Conservation (phyloP, 2,888 invertebrate genomes). For the Scrobipalpa atriplicella region DNA sequence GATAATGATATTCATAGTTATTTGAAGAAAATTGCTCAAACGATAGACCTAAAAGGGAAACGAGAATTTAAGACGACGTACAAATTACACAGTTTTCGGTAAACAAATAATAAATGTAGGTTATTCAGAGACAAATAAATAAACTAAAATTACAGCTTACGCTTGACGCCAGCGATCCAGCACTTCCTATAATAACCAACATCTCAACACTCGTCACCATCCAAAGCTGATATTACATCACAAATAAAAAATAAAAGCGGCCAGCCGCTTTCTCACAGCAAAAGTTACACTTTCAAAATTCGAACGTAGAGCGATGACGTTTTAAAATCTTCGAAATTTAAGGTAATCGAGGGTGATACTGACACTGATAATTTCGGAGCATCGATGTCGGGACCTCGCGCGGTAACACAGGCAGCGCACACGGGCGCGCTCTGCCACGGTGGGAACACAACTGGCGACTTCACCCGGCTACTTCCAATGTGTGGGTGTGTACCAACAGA, state of each 20-base stretch:
- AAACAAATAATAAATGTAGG: not conserved
- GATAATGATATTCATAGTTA: conserved; percentile 33
- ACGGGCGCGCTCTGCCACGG: conserved; percentile 43
- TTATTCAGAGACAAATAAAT: conserved; percentile 33
- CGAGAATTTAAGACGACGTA: not conserved
- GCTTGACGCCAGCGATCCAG: conserved; percentile 34
- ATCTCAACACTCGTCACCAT: conserved; percentile 27
- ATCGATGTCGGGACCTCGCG: conserved; percentile 19
- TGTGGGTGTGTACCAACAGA: conserved; percentile 40
- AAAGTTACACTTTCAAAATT: conserved; percentile 21
- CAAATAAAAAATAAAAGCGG: conserved; percentile 25
- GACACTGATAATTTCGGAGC: conserved; percentile 21
- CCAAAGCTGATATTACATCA: conserved; percentile 28
- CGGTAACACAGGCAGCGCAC: conserved; percentile 7
- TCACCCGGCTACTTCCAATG: conserved; percentile 43
- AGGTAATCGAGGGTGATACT: conserved; percentile 10
- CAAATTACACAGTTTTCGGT: not conserved
- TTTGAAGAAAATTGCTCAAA: conserved; percentile 27
- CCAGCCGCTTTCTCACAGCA: conserved; percentile 6
- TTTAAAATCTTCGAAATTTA: not conserved
- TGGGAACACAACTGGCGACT: conserved; percentile 52
- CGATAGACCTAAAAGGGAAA: not conserved
- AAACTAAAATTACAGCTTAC: conserved; percentile 38
- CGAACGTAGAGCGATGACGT: conserved; percentile 21
- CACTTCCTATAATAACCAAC: conserved; percentile 25